These are phyloP conservation scores for Muscicapa striata DNA, from an alignment of 2,797 vertebrate genomes.

Conservation along the genomic window DNA sequence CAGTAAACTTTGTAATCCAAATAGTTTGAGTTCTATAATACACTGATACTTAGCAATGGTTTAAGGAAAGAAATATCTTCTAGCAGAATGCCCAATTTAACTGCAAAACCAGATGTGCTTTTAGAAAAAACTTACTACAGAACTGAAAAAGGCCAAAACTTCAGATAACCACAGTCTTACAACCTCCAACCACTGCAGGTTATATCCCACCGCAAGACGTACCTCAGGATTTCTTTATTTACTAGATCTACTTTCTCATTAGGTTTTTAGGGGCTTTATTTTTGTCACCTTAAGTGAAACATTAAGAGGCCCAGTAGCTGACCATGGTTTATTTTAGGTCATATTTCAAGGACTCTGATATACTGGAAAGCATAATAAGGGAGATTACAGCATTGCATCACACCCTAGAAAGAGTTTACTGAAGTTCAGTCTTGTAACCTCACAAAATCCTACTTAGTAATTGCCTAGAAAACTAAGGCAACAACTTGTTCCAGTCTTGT, in stretches of 20 bases:
- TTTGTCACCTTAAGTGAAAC: not conserved
- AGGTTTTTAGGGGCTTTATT: not conserved
- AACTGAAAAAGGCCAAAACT: not conserved
- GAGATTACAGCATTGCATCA: slow-evolving; percentile 34
- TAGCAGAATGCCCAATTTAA: not conserved
- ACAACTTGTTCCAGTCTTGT: not conserved
- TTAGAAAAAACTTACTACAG: not conserved
- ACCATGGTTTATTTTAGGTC: slow-evolving; percentile 30
- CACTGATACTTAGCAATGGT: not conserved
- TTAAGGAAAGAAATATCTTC: not conserved
- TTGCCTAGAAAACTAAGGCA: not conserved
- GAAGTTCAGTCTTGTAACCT: slow-evolving; percentile 44
- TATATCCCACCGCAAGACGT: not conserved
- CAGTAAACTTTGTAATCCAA: not conserved
- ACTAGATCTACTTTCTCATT: not conserved
- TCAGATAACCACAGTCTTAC: not conserved
- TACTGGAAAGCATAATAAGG: slow-evolving; percentile 50
- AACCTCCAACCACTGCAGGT: not conserved
- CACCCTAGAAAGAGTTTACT: slow-evolving; percentile 27
- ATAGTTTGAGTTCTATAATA: not conserved
- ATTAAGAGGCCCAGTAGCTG: slow-evolving; percentile 8
- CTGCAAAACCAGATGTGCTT: not conserved
- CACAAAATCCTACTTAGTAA: not conserved
- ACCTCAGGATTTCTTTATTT: not conserved
- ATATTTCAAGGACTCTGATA: slow-evolving; percentile 42